Percentiles rank a stretch among this genome's conserved stretches.
These are phyloP conservation scores for Neosilurus hyrtlii DNA, from an alignment of 2,797 vertebrate species.

Conservation along the genomic window DNA sequence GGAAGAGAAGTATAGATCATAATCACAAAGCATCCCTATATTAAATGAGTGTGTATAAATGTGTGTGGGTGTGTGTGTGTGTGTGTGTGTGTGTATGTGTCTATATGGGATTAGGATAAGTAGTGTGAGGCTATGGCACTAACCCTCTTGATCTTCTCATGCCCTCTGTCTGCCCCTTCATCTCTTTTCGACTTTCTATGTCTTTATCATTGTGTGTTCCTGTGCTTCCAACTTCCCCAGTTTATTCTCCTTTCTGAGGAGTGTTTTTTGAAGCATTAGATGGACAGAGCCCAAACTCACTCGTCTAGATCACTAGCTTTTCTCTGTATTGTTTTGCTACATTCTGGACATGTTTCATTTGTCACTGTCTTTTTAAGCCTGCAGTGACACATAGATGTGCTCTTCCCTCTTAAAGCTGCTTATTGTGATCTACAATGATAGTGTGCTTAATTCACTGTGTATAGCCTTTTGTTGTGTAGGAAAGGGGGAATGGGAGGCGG, in stretches of 20 bases:
- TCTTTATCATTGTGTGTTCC: neutral
- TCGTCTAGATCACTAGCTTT: neutral
- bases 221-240: constrained; percentile 10
- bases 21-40: constrained; percentile 1
- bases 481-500: constrained; percentile 14
- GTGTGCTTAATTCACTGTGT: constrained; percentile 56
- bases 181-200: neutral
- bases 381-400: constrained; percentile 53
- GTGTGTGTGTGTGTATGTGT: constrained; percentile 20
- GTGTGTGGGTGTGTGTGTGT: constrained; percentile 16
- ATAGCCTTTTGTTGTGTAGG: constrained; percentile 54
- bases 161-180: constrained; percentile 5
- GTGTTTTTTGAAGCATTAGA: constrained; percentile 24
- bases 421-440: constrained; percentile 47
- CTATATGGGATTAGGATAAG: constrained; percentile 44
- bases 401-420: constrained; percentile 56
- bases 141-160: constrained; percentile 42
- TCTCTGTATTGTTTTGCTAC: constrained; percentile 16
- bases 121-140: constrained; percentile 41
- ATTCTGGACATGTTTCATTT: neutral
- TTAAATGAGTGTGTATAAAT: constrained; percentile 1
- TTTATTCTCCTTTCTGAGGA: constrained; percentile 2
- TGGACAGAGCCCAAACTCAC: constrained; percentile 18
- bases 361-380: constrained; percentile 28
- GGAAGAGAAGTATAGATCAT: constrained; percentile 24